These are phyloP conservation scores for Eupithecia abbreviata DNA, from an alignment of 2,888 invertebrate species.

Conservation along the genomic window DNA sequence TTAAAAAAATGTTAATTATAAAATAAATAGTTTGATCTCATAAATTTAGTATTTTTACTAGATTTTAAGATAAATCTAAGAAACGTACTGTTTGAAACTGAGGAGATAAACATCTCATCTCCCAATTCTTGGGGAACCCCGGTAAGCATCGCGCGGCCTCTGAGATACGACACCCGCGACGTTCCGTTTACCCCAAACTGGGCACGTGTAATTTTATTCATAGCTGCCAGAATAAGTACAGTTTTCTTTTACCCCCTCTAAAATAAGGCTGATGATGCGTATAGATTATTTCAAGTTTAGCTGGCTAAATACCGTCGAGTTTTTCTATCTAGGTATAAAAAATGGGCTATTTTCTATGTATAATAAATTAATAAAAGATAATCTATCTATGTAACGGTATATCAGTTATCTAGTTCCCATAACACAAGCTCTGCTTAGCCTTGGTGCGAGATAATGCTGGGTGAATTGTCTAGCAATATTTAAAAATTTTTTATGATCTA, in stretches of 20 bases:
- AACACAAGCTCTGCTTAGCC: no score
- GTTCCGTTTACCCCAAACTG: background rate
- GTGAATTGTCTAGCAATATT: no score
- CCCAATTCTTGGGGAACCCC: background rate
- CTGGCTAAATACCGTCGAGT: background rate
- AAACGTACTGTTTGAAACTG: background rate
- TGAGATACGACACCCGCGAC: constrained; percentile 37
- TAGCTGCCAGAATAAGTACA: constrained; percentile 4
- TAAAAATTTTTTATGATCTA: no score
- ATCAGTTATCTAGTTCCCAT: no score
- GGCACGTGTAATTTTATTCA: constrained; percentile 12
- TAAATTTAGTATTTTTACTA: no score
- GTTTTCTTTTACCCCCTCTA: background rate
- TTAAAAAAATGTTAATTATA: no score
- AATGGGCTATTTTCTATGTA: no score
- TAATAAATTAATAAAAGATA: no score
- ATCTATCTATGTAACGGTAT: no score
- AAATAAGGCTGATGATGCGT: constrained; percentile 3
- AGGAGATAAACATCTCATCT: background rate
- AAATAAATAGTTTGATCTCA: no score
- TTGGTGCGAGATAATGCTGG: no score
- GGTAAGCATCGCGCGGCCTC: constrained; percentile 20
- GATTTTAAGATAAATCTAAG: background rate
- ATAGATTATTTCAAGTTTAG: background rate
- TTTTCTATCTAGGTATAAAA: no score